Base-by-base conservation (phyloP, 2,797 vertebrate species). In the Spondyliosoma cantharus region DNA sequence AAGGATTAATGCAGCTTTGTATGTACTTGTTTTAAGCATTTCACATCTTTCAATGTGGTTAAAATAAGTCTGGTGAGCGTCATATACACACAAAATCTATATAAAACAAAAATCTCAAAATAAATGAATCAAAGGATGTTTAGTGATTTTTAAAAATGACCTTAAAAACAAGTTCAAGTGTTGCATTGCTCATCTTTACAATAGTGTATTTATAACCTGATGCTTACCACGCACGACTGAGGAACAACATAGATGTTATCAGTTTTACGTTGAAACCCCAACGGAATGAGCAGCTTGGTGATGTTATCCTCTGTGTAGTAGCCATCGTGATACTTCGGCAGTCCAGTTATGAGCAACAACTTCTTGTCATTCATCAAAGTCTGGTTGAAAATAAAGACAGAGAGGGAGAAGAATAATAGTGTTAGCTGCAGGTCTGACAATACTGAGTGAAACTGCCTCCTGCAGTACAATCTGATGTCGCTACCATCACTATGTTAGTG, bases 271-370 rank as follows among this genome's bases (percentile, higher is more conserved):
- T 52, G 1, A 22, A 90, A 90, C 4, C 90, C 86, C 16, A 75
- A 86, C 0, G 22, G 81, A 2, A 1, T 0, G 6, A 93, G 65
- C 5, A 86, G 11, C 0, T 54, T 0, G 17, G 27, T 74, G 0
- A 93, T 0, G 5, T 93, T 82, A 0, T 49, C 4, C 70, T 91
- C 85, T 0, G 76, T 82, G 80, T 93, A 92, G 61, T 25, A 6
- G 42, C 49, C 12, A 0, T 64, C 4, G 0, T 0, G 0, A 4
- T 71, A 62, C 3, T 0, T 0, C 0, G 92, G 93, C 25, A 93
- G 73, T 54, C 83, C 37, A 8, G 32, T 68, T 3, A 93, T 62
- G 4, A 86, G 1, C 46, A 93, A 0, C 27, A 48, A 1, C 3
- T 3, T 81, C 3, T 2, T n/a, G 3, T 0, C 0, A 1, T 4